Conservation (phyloP, 2,113 vertebrate genomes). For the Tinamus guttatus region DNA sequence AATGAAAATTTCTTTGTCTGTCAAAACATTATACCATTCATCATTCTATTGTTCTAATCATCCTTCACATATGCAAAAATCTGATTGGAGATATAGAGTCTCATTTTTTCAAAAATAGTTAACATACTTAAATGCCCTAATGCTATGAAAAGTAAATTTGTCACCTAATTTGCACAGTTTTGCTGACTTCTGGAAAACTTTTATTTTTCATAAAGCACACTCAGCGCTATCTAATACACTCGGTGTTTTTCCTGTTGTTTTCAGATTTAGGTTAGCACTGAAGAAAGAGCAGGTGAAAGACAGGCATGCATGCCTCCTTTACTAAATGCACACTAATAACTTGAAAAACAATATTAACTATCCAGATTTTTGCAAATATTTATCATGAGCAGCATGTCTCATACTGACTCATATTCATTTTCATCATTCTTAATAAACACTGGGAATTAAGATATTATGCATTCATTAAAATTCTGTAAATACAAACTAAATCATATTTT, state of each 20-base stretch:
- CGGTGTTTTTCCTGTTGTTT: background rate
- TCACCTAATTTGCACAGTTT: background rate
- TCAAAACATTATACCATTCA: background rate
- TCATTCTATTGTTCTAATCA: background rate
- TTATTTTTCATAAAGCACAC: background rate
- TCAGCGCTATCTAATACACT: background rate
- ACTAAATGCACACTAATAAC: background rate
- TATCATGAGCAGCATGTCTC: rapidly evolving
- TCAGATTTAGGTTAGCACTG: rapidly evolving
- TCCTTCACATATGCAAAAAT: rapidly evolving
- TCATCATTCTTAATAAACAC: background rate
- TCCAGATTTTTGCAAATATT: background rate
- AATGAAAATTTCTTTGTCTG: background rate
- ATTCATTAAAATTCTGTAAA: background rate
- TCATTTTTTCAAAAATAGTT: rapidly evolving
- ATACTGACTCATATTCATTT: background rate
- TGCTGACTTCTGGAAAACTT: background rate
- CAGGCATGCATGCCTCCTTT: background rate
- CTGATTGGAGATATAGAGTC: background rate
- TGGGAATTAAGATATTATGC: background rate
- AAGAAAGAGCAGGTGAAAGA: background rate
- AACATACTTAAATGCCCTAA: background rate
- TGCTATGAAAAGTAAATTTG: background rate
- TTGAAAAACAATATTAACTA: background rate
- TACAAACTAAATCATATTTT: background rate